Percentiles rank a stretch among this genome's conserved stretches.
These are phyloP conservation scores for Pollachius pollachius DNA, from an alignment of 2,113 vertebrate species.

Conservation along the genomic window DNA sequence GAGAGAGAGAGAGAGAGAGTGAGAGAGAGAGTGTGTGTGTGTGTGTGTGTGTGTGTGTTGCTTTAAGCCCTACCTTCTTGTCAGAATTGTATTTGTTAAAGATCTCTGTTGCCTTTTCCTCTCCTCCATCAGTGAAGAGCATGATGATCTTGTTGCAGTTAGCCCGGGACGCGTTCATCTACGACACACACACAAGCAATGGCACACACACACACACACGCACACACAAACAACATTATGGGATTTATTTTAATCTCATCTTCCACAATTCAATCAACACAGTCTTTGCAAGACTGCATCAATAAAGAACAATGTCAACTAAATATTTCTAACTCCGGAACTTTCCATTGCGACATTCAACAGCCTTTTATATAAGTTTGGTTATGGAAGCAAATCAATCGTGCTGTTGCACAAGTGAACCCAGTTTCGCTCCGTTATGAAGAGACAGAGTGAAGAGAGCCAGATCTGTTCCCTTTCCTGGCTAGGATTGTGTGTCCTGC, in stretches of 20 bases:
- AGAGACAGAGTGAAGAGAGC: too few species aligned
- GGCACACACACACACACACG: too few species aligned
- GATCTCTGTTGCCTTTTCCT: conserved; percentile 92
- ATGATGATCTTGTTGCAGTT: conserved; percentile 99
- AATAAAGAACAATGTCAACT: neutral
- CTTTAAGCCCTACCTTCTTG: conserved; percentile 74
- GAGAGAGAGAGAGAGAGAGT: too few species aligned
- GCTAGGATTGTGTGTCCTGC: too few species aligned
- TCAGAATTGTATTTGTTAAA: conserved; percentile 87
- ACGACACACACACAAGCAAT: neutral
- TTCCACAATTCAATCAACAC: neutral
- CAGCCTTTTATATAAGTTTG: too few species aligned
- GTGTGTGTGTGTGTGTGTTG: conserved; percentile 5
- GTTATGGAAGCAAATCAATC: too few species aligned
- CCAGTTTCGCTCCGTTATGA: too few species aligned
- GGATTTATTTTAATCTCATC: too few species aligned
- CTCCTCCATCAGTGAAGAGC: conserved; percentile 96
- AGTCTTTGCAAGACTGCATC: neutral
- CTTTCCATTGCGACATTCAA: too few species aligned
- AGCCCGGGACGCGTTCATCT: conserved; percentile 87
- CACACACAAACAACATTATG: neutral
- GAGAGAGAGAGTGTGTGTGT: neutral
- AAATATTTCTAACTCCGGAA: too few species aligned
- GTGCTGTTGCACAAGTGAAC: too few species aligned
- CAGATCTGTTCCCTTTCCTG: too few species aligned